Evolutionary conservation across 2,797 vertebrate species (phyloP).

Genomic region (Chrysolophus pictus): DNA sequence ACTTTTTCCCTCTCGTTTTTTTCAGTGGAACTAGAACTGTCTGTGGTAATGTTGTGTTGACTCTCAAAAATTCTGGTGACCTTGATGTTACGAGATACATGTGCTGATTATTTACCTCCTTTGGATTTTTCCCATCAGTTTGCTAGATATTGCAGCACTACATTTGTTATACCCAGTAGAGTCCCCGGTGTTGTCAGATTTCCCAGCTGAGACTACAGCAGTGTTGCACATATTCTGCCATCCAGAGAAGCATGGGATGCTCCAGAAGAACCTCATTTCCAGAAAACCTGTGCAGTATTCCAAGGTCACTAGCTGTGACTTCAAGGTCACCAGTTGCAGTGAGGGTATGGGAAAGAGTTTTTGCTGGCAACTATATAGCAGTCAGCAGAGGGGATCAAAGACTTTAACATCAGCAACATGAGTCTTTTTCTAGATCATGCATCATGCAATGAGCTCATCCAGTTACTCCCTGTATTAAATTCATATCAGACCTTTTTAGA

Average conservation of each 20-base stretch:
- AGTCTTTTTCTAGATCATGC: not conserved
- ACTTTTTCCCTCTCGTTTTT: not conserved
- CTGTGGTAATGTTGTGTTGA: not conserved
- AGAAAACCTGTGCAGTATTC: not conserved
- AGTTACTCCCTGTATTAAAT: not conserved
- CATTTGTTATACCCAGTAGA: constrained; percentile 9
- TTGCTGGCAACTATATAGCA: not conserved
- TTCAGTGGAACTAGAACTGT: not conserved
- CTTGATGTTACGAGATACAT: accelerated
- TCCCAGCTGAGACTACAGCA: constrained; percentile 4
- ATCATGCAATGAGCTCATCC: not conserved
- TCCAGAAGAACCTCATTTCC: constrained; percentile 25
- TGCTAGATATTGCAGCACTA: not conserved
- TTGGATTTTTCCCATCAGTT: not conserved
- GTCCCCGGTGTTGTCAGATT: constrained; percentile 36
- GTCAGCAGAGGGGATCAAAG: not conserved
- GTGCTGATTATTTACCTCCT: not conserved
- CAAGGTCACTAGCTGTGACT: not conserved
- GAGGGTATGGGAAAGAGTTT: not conserved
- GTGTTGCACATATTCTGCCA: not conserved
- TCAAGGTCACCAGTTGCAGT: not conserved
- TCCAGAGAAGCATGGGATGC: not conserved
- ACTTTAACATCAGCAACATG: not conserved
- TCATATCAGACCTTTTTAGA: not conserved
- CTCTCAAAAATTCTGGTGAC: not conserved